Base-by-base conservation (phyloP, 2,113 vertebrate genomes). In the Chlorocebus sabaeus region DNA sequence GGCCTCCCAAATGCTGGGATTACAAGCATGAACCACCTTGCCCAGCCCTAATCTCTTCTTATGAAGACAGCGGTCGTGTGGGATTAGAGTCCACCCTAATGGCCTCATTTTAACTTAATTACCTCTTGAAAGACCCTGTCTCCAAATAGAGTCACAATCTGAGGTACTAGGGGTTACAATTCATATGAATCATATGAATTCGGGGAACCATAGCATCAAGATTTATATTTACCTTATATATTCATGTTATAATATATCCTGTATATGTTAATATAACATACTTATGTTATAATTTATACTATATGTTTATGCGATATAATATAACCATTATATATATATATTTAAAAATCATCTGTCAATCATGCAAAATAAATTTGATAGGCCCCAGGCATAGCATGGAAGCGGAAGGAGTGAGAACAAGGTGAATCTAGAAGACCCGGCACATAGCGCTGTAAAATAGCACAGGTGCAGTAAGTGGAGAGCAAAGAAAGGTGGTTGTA, bases 401-500 rank as follows among this genome's bases (percentile, higher is more conserved):
- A 40, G n/a, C 2, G 5, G 84, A 40, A 2, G 52, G 64, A 32
- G 43, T 23, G 20, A 78, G 55, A 6, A 27, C 1, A 23, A 8
- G 48, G 35, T 0, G 17, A 20, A 22, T 22, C 7, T 3, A 2
- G 43, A 50, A 76, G 55, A n/a, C 22, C 0, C 0, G 0, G 48
- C 11, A 1, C 9, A 6, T 27, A 12, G 12, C 0, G 27, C 76
- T 45, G 4, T 5, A 43, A 17, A 90, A n/a, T 0, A 38, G 55
- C 11, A 5, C 32, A 17, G 5, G 0, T 17, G 25, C 32, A 8
- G 0, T 8, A 20, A n/a, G 81, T 22, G 0, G 10, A 8, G 20
- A 27, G 25, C 30, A 22, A 10, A 7, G 2, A 11, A 17, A 32
- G 32, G 80, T 4, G 30, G 6, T 6, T 17, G 22, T 8, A 25